Percentiles rank a stretch among this genome's conserved stretches.
phyloP scores from a whole-genome alignment of 2,113 vertebrate species.

The Emydocephalus ijimae region DNA sequence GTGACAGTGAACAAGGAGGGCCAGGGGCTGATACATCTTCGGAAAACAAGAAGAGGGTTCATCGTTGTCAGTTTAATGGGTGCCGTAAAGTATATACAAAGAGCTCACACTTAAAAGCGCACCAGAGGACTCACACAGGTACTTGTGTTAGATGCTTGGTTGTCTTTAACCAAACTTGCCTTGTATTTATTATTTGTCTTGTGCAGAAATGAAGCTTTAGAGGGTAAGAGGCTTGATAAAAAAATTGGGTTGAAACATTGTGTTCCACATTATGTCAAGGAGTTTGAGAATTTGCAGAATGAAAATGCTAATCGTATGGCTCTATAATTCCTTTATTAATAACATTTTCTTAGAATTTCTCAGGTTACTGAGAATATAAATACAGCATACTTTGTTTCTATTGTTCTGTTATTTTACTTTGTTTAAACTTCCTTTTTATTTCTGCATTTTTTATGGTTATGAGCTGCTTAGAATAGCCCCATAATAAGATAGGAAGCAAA shows the following conservation, averaged over 20 bases:
- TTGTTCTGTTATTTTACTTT: not conserved
- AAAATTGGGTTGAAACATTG: slow-evolving; percentile 26
- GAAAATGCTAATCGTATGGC: not conserved
- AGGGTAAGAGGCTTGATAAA: slow-evolving; percentile 3
- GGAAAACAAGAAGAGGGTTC: slow-evolving; percentile 98
- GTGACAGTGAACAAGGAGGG: slow-evolving; percentile 81
- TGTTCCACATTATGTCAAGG: not conserved
- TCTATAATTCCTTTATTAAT: not conserved
- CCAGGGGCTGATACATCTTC: slow-evolving; percentile 76
- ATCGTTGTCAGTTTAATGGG: slow-evolving; percentile 97
- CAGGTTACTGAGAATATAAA: not conserved
- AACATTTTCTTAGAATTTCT: not conserved
- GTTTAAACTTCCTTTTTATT: not conserved
- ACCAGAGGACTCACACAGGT: slow-evolving; percentile 99
- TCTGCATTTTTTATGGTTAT: not conserved
- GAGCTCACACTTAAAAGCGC: slow-evolving; percentile 98
- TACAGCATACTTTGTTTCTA: not conserved
- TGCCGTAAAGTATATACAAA: slow-evolving; percentile 99
- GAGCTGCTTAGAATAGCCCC: not conserved
- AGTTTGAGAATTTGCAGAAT: slow-evolving; percentile 23
- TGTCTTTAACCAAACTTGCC: slow-evolving; percentile 30
- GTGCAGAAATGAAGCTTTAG: slow-evolving; percentile 34
- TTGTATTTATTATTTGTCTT: slow-evolving; percentile 33
- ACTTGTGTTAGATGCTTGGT: slow-evolving; percentile 64
- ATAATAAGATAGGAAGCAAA: not conserved